Conservation (phyloP, 2,113 vertebrate species). For the Pelmatolapia mariae region DNA sequence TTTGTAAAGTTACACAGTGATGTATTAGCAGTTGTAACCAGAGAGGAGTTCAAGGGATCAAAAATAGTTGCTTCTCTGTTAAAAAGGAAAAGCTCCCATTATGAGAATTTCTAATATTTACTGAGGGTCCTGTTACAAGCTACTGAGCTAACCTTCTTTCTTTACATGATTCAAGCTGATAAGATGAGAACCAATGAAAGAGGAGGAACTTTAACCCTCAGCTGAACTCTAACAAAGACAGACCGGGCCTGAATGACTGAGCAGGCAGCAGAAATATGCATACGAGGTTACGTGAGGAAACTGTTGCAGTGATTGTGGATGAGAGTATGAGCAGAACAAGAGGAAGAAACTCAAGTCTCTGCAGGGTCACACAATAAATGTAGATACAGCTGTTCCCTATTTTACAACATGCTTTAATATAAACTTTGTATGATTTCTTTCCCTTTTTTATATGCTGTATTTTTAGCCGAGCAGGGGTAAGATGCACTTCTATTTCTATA, state of each 20-base stretch:
- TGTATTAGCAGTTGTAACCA: neutral
- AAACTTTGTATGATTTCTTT: neutral
- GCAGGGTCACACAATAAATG: neutral
- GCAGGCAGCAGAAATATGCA: neutral
- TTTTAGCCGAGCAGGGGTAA: neutral
- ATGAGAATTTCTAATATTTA: neutral
- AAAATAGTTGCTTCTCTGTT: neutral
- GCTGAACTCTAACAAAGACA: neutral
- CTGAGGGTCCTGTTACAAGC: neutral
- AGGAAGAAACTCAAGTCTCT: neutral
- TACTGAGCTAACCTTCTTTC: neutral
- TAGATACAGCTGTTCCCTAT: neutral
- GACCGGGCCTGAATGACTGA: fast-evolving
- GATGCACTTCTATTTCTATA: conserved; percentile 19
- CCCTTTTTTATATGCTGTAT: neutral
- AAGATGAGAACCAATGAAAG: neutral
- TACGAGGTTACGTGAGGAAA: neutral
- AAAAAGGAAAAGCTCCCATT: neutral
- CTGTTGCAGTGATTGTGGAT: neutral
- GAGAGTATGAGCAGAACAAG: neutral
- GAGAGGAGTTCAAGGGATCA: neutral
- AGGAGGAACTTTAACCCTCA: neutral
- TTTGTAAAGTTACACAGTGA: neutral
- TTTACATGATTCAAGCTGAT: neutral
- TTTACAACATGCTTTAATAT: neutral